Evolutionary conservation across 2,113 vertebrate species (phyloP), one percentile per base, ranked within the genome.

Genomic region (Symphodus melops): DNA sequence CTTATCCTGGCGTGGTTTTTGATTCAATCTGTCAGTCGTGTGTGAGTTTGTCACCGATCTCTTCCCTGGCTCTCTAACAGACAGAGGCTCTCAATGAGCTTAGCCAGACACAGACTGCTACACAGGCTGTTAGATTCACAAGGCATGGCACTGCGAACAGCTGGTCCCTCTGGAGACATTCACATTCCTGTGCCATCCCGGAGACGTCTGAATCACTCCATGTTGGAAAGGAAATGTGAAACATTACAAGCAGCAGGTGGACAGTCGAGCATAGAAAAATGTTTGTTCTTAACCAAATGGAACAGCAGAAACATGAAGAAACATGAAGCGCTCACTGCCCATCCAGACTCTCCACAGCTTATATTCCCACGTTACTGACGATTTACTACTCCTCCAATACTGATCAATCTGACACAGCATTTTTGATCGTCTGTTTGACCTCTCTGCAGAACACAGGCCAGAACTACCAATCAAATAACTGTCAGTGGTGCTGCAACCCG

Each of bases 221-320:
- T 0, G 46, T 28, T 12, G 3, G 62, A 74, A 42, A 60, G 64
- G 82, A 74, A 81, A 78, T 57, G 58, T n/a, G 69, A 49, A 79
- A 28, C 36, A 70, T 63, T 10, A 10, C 2, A 52, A 74, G 77
- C 72, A 83, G 88, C 88, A 91, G 88, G 88, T 91, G 86, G 72
- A 44, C 65, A 62, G 63, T 12, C 46, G 23, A 46, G 66, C 10
- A 59, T 25, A 36, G 53, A 42, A 51, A 41, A 64, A 54, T 55
- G 72, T 46, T 46, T 48, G 59, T 36, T 67, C 61, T 49, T 37
- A 54, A 55, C 36, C 49, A 37, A 48, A 57, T 3, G 46, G 53
- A 7, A 25, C 36, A 19, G 51, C 46, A 46, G 23, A 53, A 58
- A 67, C 3, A 12, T 33, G 21, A 63, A 46, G 23, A 53, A 58